phyloP scores from a whole-genome alignment of 2,797 vertebrate species.

The Lagocephalus sceleratus region DNA sequence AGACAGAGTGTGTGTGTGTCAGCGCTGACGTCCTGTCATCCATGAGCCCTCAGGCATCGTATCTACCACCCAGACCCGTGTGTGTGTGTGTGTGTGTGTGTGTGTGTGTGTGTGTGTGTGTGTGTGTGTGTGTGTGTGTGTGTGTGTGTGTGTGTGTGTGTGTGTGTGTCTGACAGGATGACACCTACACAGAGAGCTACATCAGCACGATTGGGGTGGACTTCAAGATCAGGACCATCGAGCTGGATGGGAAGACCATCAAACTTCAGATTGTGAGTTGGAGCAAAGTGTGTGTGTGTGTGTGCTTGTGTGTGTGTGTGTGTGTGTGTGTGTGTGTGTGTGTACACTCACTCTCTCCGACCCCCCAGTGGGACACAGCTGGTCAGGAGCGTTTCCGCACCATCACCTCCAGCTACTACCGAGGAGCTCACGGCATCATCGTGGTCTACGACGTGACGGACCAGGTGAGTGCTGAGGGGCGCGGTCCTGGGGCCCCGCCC shows the following conservation, averaged over 20 bases:
- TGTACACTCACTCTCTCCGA: background rate
- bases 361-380: slow-evolving; percentile 91
- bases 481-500: no score
- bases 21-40: background rate
- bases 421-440: slow-evolving; percentile 96
- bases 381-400: slow-evolving; percentile 96
- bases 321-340: background rate
- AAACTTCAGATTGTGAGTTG: slow-evolving; percentile 96
- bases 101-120: slow-evolving; percentile 18
- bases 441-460: slow-evolving; percentile 97
- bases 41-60: background rate
- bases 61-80: slow-evolving; percentile 6
- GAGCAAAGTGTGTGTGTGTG: background rate
- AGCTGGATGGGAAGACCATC: slow-evolving; percentile 97
- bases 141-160: slow-evolving; percentile 9
- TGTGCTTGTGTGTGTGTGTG: background rate
- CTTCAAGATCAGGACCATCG: slow-evolving; percentile 99
- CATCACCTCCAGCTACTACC: slow-evolving; percentile 98
- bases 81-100: slow-evolving; percentile 3
- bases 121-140: no score
- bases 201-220: slow-evolving; percentile 99
- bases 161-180: slow-evolving; percentile 77
- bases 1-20: no score
- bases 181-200: slow-evolving; percentile 98
- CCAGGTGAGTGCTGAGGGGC: slow-evolving; percentile 82